Evolutionary conservation across 2,797 vertebrate species (phyloP), one percentile per base, ranked within the genome.

Genomic region (Gambusia yucatana): DNA sequence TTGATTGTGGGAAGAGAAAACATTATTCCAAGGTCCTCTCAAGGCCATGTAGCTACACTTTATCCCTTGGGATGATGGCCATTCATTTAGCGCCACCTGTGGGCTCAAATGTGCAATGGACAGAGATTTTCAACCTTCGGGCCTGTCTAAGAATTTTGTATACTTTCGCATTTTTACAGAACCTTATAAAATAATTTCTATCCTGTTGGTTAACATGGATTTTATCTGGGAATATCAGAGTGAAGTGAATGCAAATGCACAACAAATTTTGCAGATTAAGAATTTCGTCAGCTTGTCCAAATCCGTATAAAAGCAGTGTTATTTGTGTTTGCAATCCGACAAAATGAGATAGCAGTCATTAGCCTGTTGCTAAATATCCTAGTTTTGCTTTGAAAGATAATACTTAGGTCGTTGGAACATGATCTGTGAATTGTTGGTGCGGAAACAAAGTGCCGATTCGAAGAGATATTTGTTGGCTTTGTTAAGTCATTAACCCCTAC

Each of bases 21-120:
- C 43, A 44, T 17, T 28, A 44, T 46, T 46, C 41, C 67, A 71
- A 71, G 67, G 67, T 71, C 43, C n/a, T 46, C n/a, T n/a, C 67
- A 71, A 71, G 67, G 67, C 43, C 67, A 71, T 44, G 13, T 46
- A 46, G 25, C 25, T 28, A 28, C 44, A 13, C 22, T 43, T 16
- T 25, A 14, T 71, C 25, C 41, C n/a, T 16, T 16, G 25, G 67
- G 50, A 57, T n/a, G 30, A 73, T 55, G 20, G 50, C 25, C 50
- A 63, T 33, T 14, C 28, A 46, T n/a, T 43, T 59, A 30, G 30
- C 16, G 73, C 73, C 55, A 47, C 28, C 57, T 47, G 2, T 33
- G 7, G 39, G 55, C 55, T 61, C 7, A 75, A 46, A 33, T 39
- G 16, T 47, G 43, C 41, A 75, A 25, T 30, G 17, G 39, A 46